Percentiles rank a stretch among this genome's conserved stretches.
Conservation (phyloP, 92 coral and sea anemone genomes). For the Pocillopora grandis region DNA sequence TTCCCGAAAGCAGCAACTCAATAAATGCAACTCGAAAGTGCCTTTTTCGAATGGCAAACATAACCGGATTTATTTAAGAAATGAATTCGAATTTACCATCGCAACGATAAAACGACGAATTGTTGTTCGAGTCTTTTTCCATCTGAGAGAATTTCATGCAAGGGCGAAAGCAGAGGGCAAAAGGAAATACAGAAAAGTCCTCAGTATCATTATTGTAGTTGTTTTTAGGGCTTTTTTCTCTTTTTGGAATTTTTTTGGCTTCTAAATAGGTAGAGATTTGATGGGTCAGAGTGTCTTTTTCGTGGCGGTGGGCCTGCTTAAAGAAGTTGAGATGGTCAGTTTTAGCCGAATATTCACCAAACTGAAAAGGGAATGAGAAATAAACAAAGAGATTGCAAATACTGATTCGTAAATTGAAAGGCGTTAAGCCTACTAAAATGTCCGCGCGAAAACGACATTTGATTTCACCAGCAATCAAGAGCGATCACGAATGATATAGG, state of each 20-base stretch:
- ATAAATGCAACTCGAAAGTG: not conserved
- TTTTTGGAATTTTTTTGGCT: not conserved
- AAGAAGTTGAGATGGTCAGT: not conserved
- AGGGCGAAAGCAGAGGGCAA: not conserved
- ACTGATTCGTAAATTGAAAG: too few relatives aligned
- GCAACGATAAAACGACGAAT: not conserved
- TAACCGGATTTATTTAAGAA: not conserved
- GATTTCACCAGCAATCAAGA: too few relatives aligned
- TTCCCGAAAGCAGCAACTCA: not conserved
- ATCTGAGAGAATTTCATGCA: not conserved
- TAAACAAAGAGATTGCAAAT: too few relatives aligned
- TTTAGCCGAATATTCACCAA: too few relatives aligned
- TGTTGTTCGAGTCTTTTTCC: not conserved
- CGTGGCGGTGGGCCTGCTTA: not conserved
- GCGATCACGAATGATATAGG: too few relatives aligned
- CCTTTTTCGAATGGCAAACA: not conserved
- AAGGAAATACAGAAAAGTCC: not conserved
- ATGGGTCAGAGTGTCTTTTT: not conserved
- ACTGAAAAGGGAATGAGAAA: too few relatives aligned
- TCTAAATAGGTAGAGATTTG: not conserved
- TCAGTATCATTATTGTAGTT: not conserved
- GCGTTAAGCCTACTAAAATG: too few relatives aligned
- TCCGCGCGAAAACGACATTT: too few relatives aligned
- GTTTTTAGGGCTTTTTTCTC: slow-evolving; percentile 5
- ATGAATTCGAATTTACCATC: not conserved